Base-by-base conservation (phyloP, 2,888 invertebrate genomes). In the Pristionchus mayeri region DNA sequence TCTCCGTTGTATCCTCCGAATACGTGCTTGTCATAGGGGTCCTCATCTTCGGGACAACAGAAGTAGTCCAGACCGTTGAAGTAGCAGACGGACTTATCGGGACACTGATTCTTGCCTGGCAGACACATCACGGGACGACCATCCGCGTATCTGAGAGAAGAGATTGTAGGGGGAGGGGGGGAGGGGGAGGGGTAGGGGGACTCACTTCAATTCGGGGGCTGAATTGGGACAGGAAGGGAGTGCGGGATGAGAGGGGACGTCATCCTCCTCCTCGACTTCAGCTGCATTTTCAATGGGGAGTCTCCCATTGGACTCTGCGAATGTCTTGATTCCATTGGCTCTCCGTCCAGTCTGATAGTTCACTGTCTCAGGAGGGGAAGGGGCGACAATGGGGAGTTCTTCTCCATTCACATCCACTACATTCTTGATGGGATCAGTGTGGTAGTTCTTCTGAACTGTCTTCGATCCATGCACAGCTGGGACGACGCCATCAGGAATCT, bases 61-160 rank as follows among this genome's bases (percentile, higher is more conserved):
- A 90, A 91, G 90, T 89, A 92, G 87, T 92, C 91, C 84, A 92
- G 84, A 78, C 92, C 92, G 87, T 92, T 92, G 91, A 92, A 92
- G 86, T 90, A 92, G 87, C 92, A 92, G 21, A 90, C 90, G 3
- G 91, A 89, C 75, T 88, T 87, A 52, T 90, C 89, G 54, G 92
- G 92, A 54, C 92, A 92, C 81, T 92, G 87, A 54, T 92, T 89
- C 86, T 90, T 89, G 83, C 93, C 93, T 60, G 93, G 93, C 27
- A 93, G 86, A 71, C 93, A 93, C 91, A 91, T 89, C 7, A 93
- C 80, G 21, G 80, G 80, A 37, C 80, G 80, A 24, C 80, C 80
- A 40, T 80, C 80, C 0, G 52, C 57, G 57, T 80, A 80, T 57
- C 80, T 71, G 44, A 71, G 24, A 3, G 16, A 37, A 44, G 3